A percentile compares a stretch with the other conserved stretches of the same genome.
phyloP scores from a whole-genome alignment of 64 coral and sea anemone species.

The Porites lutea region DNA sequence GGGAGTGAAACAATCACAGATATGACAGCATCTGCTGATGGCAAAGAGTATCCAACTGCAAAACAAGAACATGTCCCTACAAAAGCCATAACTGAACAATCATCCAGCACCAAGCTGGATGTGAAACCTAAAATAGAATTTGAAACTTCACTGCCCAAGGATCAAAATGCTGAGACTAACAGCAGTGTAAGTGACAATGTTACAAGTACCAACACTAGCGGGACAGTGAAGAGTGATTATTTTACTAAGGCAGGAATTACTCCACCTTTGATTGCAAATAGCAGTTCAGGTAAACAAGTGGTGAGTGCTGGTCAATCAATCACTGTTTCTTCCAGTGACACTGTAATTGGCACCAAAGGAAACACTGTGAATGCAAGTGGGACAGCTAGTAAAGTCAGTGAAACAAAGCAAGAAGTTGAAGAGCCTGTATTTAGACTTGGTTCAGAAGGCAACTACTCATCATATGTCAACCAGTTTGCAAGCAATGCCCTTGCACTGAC shows the following conservation, averaged over 20 bases:
- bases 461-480: conserved; percentile 76
- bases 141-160: neutral
- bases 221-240: neutral
- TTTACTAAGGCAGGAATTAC: neutral
- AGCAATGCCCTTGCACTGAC: conserved; percentile 82
- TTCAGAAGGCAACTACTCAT: conserved; percentile 74
- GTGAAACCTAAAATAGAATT: neutral
- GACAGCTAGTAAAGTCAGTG: neutral
- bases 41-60: neutral
- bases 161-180: neutral
- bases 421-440: conserved; percentile 80
- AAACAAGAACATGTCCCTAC: neutral
- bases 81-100: neutral
- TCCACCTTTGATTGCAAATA: neutral
- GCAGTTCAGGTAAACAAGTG: neutral
- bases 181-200: neutral
- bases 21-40: neutral
- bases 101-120: neutral
- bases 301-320: neutral
- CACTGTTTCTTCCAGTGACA: neutral
- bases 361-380: neutral
- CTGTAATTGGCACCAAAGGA: neutral
- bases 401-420: neutral
- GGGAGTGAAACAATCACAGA: neutral
- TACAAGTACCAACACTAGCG: neutral